phyloP scores from a whole-genome alignment of 2,113 vertebrate genomes.

The Zootoca vivipara region DNA sequence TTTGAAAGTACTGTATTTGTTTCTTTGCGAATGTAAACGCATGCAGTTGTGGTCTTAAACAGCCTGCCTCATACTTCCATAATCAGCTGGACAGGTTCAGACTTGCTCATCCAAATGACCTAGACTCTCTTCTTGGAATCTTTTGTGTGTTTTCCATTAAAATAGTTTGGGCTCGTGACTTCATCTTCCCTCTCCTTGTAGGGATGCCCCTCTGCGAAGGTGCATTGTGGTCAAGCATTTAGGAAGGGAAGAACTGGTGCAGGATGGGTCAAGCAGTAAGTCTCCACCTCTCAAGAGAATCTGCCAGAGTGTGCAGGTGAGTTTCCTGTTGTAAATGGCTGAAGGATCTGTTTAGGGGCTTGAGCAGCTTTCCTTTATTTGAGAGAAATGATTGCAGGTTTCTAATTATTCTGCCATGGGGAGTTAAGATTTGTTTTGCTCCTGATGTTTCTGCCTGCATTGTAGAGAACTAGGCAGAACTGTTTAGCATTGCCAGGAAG shows the following conservation, averaged over 20 bases:
- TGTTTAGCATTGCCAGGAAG: not conserved
- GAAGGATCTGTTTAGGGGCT: not conserved
- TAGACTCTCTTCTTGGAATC: not conserved
- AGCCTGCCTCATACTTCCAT: not conserved
- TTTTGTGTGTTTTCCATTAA: not conserved
- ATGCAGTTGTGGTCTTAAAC: not conserved
- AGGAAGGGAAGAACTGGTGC: constrained; percentile 78
- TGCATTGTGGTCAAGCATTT: constrained; percentile 94
- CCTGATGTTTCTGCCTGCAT: not conserved
- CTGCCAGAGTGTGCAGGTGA: constrained; percentile 90
- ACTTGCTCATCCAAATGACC: not conserved
- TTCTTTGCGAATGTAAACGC: not conserved
- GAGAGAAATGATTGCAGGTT: not conserved
- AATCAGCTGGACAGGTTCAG: not conserved
- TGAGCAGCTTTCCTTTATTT: not conserved
- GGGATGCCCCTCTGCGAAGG: constrained; percentile 77
- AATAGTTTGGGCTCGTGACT: not conserved
- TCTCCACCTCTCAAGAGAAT: constrained; percentile 90
- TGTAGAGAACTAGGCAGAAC: not conserved
- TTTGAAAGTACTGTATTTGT: constrained; percentile 1
- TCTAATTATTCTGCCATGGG: not conserved
- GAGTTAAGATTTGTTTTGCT: not conserved
- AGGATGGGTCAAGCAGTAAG: constrained; percentile 68
- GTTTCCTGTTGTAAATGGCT: not conserved
- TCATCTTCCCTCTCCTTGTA: constrained; percentile 53